Evolutionary conservation across 2,113 vertebrate genomes (phyloP).

Genomic region (Onychorhynchus coronatus): DNA sequence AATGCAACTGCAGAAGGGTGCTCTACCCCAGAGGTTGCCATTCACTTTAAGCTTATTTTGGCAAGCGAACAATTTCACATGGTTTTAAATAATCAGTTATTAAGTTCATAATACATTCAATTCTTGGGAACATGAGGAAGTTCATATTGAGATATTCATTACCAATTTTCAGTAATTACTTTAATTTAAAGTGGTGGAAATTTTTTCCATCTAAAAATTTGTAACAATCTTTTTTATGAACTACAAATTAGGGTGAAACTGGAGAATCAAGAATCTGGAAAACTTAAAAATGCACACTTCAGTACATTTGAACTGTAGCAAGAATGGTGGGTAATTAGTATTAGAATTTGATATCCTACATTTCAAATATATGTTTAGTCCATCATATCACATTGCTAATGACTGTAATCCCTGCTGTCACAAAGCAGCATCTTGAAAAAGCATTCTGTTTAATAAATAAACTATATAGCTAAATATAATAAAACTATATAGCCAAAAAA

Average conservation of each 20-base stretch:
- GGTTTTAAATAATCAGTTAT: neutral
- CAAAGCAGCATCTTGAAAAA: neutral
- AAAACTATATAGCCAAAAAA: neutral
- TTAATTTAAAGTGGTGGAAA: neutral
- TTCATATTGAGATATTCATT: neutral
- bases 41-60: neutral
- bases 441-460: neutral
- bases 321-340: neutral
- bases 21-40: accelerated
- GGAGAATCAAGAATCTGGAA: neutral
- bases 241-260: neutral
- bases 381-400: neutral
- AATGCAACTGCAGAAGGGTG: neutral
- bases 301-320: neutral
- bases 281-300: neutral
- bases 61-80: neutral
- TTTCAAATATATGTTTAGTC: neutral
- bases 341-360: neutral
- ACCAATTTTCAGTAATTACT: neutral
- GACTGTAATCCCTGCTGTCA: neutral
- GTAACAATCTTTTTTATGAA: neutral
- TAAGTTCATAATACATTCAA: neutral
- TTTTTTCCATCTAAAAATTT: neutral
- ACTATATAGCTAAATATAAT: neutral
- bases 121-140: neutral